A percentile compares a stretch with the other conserved stretches of the same genome.
Conservation (phyloP, 2,888 invertebrate genomes). For the Arge pagana region DNA sequence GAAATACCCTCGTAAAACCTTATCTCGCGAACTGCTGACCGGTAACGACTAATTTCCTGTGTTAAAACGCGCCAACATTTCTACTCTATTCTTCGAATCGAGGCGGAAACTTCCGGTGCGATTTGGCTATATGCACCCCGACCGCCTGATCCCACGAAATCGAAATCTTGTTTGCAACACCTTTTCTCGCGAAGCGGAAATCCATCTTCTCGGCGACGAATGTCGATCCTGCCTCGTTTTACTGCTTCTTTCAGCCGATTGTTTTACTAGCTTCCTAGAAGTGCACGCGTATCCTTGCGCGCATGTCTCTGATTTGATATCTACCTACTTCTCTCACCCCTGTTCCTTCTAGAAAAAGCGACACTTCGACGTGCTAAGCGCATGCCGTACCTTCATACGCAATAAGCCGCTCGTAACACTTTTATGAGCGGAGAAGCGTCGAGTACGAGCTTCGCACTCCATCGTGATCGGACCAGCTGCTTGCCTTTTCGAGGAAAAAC, state of each 20-base stretch:
- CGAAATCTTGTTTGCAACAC: too few relatives aligned
- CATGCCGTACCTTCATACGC: constrained; percentile 34
- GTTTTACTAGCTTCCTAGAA: too few relatives aligned
- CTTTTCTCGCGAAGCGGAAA: too few relatives aligned
- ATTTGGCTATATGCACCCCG: constrained; percentile 21
- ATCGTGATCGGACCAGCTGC: constrained; percentile 1
- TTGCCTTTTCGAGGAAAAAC: not conserved
- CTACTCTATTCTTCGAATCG: not conserved
- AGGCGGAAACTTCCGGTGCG: constrained; percentile 6
- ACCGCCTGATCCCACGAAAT: constrained; percentile 14
- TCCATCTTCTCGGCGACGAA: too few relatives aligned
- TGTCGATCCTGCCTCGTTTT: too few relatives aligned
- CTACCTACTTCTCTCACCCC: too few relatives aligned
- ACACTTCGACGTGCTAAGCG: constrained; percentile 6
- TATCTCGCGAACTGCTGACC: constrained; percentile 32
- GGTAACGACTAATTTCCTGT: constrained; percentile 35
- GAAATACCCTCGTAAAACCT: constrained; percentile 42
- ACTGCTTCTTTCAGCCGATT: too few relatives aligned
- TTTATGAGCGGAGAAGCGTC: constrained; percentile 41
- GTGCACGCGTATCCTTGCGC: too few relatives aligned
- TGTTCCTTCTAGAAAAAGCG: too few relatives aligned
- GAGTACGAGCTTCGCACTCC: constrained; percentile 15
- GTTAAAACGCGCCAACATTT: constrained; percentile 23
- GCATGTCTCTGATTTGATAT: too few relatives aligned
- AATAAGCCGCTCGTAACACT: constrained; percentile 47